Evolutionary conservation across 1,140 invertebrate genomes (phyloP).

Genomic region (Drosophila ficusphila): DNA sequence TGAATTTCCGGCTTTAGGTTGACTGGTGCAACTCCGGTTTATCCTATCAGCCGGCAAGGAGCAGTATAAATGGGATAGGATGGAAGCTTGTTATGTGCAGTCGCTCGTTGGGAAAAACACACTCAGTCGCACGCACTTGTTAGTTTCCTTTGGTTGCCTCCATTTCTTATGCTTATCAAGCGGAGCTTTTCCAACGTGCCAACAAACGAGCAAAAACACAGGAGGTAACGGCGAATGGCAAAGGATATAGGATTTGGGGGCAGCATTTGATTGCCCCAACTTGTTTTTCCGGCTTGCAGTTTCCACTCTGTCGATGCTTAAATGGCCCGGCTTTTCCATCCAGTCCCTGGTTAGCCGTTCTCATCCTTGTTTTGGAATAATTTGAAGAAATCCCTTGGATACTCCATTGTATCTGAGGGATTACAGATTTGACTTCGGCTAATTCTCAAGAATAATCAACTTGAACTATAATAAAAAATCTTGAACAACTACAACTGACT

Average conservation of each 20-base stretch:
- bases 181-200: constrained; percentile 37
- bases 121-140: constrained; percentile 1
- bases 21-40: constrained; percentile 37
- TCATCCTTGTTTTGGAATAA: not conserved
- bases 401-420: too few species aligned
- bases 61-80: constrained; percentile 8
- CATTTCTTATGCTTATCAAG: constrained; percentile 65
- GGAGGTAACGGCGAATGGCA: not conserved
- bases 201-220: constrained; percentile 39
- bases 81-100: constrained; percentile 65
- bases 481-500: too few species aligned
- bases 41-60: constrained; percentile 51
- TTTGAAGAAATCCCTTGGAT: too few species aligned
- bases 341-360: constrained; percentile 2
- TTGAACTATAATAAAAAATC: too few species aligned
- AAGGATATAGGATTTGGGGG: not conserved
- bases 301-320: constrained; percentile 88
- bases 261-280: constrained; percentile 49
- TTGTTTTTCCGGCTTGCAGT: constrained; percentile 54
- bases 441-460: too few species aligned
- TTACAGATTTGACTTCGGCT: too few species aligned
- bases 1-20: constrained; percentile 56
- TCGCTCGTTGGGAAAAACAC: constrained; percentile 23
- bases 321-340: constrained; percentile 10
- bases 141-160: constrained; percentile 11